Conservation (phyloP, 2,113 vertebrate species). For the Sarotherodon lohbergeri region DNA sequence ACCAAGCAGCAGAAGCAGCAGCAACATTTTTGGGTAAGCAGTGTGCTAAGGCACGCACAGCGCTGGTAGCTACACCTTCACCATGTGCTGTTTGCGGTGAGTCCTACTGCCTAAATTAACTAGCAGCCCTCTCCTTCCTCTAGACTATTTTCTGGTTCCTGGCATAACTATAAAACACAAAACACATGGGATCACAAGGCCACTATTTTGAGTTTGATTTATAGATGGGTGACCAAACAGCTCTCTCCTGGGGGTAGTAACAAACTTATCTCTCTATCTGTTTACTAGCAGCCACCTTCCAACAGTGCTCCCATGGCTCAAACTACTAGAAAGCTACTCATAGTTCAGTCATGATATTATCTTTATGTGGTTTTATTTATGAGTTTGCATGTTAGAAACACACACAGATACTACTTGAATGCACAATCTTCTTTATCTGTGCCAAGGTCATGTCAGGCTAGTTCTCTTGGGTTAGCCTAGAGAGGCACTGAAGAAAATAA, state of each 20-base stretch:
- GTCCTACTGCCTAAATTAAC: background rate
- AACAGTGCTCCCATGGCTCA: background rate
- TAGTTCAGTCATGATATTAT: background rate
- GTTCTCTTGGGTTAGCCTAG: background rate
- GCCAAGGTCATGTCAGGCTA: background rate
- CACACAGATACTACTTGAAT: background rate
- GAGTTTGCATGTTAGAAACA: background rate
- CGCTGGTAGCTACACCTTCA: background rate
- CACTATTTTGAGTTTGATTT: background rate
- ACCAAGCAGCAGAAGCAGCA: background rate
- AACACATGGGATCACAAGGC: background rate
- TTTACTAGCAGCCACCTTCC: background rate
- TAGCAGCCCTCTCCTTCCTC: background rate
- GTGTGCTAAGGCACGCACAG: background rate
- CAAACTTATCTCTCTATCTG: background rate
- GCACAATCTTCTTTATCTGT: background rate
- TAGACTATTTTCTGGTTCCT: background rate
- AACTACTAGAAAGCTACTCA: background rate
- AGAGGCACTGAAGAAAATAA: background rate
- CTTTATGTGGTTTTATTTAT: background rate
- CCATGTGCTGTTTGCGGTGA: background rate
- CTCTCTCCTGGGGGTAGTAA: background rate
- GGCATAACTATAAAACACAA: background rate
- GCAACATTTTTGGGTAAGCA: background rate
- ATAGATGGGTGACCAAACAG: background rate